These are phyloP conservation scores for Isaurus tuberculatus DNA, from an alignment of 92 coral and sea anemone species.

Conservation along the genomic window DNA sequence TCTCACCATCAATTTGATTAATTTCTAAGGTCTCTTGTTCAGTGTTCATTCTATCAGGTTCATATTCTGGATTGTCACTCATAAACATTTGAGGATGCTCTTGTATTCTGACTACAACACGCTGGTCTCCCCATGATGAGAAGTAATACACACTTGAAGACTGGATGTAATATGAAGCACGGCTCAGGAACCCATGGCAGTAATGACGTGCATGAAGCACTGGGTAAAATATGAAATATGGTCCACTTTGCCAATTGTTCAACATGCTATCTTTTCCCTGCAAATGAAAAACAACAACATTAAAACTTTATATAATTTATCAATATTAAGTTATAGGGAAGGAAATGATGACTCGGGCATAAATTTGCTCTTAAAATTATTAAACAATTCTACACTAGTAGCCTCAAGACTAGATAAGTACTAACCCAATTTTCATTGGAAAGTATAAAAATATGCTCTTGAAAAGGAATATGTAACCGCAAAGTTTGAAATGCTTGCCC, in stretches of 20 bases:
- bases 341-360: no score
- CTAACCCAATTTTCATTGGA: no score
- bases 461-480: no score
- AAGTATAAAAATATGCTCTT: no score
- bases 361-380: no score
- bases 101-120: constrained; percentile 75
- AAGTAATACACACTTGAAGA: constrained; percentile 79
- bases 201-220: constrained; percentile 78
- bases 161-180: constrained; percentile 80
- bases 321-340: no score
- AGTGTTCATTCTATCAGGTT: neutral
- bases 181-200: constrained; percentile 87
- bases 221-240: constrained; percentile 71
- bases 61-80: constrained; percentile 5
- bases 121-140: constrained; percentile 68
- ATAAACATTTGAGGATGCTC: constrained; percentile 69
- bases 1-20: constrained; percentile 46
- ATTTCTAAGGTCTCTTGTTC: constrained; percentile 44
- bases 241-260: constrained; percentile 43
- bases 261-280: constrained; percentile 44
- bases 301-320: no score
- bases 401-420: no score
- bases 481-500: no score
- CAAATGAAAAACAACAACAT: neutral
- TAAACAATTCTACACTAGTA: no score